Percentiles rank a stretch among this genome's conserved stretches.
Evolutionary conservation across 1,140 invertebrate genomes (phyloP).

Genomic region (Bombus pyrosoma): DNA sequence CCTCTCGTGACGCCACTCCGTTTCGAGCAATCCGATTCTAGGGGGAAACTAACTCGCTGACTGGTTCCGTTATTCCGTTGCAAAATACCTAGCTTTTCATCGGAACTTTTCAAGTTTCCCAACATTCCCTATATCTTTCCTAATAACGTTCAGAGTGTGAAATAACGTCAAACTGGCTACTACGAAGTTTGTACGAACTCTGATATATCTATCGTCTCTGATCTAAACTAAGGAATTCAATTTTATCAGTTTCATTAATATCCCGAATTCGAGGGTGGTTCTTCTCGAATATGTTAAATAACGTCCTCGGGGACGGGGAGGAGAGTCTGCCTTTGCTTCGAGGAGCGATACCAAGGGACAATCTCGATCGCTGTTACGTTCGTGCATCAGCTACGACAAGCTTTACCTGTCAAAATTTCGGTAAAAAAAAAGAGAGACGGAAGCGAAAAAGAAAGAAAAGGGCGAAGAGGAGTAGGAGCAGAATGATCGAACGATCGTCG

Average conservation of each 20-base stretch:
- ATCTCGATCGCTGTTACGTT: neutral
- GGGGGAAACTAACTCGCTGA: neutral
- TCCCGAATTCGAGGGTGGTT: neutral
- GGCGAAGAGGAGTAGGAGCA: neutral
- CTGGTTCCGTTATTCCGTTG: neutral
- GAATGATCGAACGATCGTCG: neutral
- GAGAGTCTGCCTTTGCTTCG: neutral
- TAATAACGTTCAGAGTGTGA: neutral
- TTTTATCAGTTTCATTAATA: slow-evolving; percentile 9
- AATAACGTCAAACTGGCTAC: neutral
- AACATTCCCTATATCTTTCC: neutral
- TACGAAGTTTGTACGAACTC: neutral
- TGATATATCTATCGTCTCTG: neutral
- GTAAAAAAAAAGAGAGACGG: neutral
- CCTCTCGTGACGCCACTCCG: neutral
- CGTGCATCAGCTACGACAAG: neutral
- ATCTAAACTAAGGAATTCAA: neutral
- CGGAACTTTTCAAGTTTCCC: no score
- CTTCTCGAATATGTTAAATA: neutral
- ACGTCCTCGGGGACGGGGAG: no score
- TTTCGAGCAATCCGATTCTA: neutral
- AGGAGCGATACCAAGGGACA: neutral
- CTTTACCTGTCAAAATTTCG: neutral
- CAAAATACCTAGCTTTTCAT: neutral
- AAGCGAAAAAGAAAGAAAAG: neutral